These are phyloP conservation scores for Tubulanus polymorphus DNA, from an alignment of 2,888 invertebrate species.

Conservation along the genomic window DNA sequence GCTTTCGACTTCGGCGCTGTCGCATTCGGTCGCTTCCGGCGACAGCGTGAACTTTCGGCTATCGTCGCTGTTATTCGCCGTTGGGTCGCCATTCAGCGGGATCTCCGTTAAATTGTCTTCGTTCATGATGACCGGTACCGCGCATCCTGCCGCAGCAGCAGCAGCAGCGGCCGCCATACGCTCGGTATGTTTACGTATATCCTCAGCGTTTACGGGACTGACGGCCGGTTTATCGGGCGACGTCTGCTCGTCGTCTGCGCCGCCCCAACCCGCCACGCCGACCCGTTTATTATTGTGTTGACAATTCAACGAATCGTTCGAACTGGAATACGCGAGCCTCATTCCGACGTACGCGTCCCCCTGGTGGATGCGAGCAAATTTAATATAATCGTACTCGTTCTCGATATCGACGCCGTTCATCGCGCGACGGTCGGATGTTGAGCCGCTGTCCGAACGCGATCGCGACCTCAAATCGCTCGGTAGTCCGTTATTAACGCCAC, in stretches of 20 bases:
- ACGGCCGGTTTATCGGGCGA: background rate
- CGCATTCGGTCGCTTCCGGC: constrained; percentile 89
- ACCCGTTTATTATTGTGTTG: too few species aligned
- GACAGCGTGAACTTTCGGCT: constrained; percentile 84
- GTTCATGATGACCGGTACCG: constrained; percentile 8
- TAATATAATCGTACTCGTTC: constrained; percentile 52
- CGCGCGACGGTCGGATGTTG: background rate
- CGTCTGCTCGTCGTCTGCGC: background rate
- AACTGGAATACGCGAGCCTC: constrained; percentile 60
- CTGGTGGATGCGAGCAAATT: constrained; percentile 47
- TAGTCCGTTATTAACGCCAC: background rate
- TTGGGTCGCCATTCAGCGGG: constrained; percentile 53
- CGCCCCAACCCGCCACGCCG: constrained; percentile 24
- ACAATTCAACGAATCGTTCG: constrained; percentile 32
- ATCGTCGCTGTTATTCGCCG: constrained; percentile 55
- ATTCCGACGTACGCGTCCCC: constrained; percentile 76
- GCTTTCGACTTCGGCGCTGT: constrained; percentile 80
- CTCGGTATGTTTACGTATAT: background rate
- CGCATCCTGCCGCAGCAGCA: constrained; percentile 9
- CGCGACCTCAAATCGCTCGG: background rate
- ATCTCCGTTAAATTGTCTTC: constrained; percentile 49
- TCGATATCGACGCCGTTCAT: constrained; percentile 32
- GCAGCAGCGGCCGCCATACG: constrained; percentile 2
- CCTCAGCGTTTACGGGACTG: too few species aligned
- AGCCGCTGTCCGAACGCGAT: background rate